Evolutionary conservation across 2,888 invertebrate genomes (phyloP).

Genomic region (Sarcophaga subvicina): DNA sequence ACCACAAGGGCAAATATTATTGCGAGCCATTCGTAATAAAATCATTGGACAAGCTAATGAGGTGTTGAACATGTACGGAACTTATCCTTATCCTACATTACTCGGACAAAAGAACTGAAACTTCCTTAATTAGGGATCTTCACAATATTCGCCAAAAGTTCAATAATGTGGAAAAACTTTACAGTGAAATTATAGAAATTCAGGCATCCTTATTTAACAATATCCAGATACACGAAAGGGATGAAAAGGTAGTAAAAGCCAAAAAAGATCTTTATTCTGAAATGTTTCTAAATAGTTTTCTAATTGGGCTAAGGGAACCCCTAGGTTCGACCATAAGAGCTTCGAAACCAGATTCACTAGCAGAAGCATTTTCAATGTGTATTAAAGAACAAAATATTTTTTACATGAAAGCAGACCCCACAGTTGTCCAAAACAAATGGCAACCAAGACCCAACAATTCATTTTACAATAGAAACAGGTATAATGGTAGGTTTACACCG

Average conservation of each 20-base stretch:
- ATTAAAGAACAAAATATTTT: slow-evolving; percentile 68
- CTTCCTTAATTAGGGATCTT: slow-evolving; percentile 13
- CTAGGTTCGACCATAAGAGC: slow-evolving; percentile 70
- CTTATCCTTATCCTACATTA: too few relatives aligned
- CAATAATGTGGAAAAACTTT: slow-evolving; percentile 67
- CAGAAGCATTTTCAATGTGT: slow-evolving; percentile 66
- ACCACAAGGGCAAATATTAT: too few relatives aligned
- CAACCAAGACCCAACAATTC: slow-evolving; percentile 6
- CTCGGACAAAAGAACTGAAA: too few relatives aligned
- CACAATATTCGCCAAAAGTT: slow-evolving; percentile 58
- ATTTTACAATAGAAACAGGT: slow-evolving; percentile 12
- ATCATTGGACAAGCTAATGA: too few relatives aligned
- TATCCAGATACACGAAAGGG: too few relatives aligned
- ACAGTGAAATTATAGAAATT: slow-evolving; percentile 70
- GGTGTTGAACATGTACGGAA: too few relatives aligned
- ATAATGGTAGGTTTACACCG: slow-evolving; percentile 28
- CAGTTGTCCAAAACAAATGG: slow-evolving; percentile 1
- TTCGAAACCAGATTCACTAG: slow-evolving; percentile 37
- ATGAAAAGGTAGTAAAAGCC: slow-evolving; percentile 60
- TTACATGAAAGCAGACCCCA: slow-evolving; percentile 42
- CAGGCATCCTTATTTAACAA: slow-evolving; percentile 69
- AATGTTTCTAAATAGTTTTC: slow-evolving; percentile 70
- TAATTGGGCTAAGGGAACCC: slow-evolving; percentile 69
- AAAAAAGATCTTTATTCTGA: slow-evolving; percentile 68
- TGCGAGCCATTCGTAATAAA: too few relatives aligned